A percentile compares a stretch with the other conserved stretches of the same genome.
Evolutionary conservation across 1,140 invertebrate genomes (phyloP).

Genomic region (Anoplophora glabripennis): DNA sequence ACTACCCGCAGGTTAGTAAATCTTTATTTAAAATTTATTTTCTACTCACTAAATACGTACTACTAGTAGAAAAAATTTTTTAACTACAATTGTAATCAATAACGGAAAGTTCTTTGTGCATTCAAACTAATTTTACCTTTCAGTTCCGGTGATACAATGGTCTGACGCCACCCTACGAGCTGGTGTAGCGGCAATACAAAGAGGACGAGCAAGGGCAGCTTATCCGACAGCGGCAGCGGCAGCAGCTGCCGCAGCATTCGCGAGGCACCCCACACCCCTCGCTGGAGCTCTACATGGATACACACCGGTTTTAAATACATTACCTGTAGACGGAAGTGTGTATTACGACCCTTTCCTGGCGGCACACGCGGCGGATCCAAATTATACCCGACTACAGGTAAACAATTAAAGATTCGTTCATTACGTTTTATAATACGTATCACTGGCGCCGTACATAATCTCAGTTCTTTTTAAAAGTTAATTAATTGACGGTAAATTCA

Average conservation of each 20-base stretch:
- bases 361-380: conserved; percentile 79
- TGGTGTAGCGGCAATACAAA: conserved; percentile 67
- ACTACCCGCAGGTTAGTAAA: conserved; percentile 82
- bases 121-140: conserved; percentile 23
- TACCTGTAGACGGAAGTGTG: conserved; percentile 62
- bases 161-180: conserved; percentile 65
- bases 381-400: conserved; percentile 87
- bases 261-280: conserved; percentile 68
- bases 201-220: conserved; percentile 64
- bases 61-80: too few species aligned
- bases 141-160: conserved; percentile 83
- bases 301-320: conserved; percentile 57
- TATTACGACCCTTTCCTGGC: conserved; percentile 96
- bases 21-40: too few species aligned
- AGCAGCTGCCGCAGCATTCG: conserved; percentile 66
- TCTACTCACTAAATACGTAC: too few species aligned
- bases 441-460: too few species aligned
- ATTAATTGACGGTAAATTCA: too few species aligned
- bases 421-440: too few species aligned
- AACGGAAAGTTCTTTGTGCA: too few species aligned
- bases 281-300: conserved; percentile 75
- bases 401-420: conserved; percentile 27
- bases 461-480: too few species aligned
- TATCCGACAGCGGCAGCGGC: conserved; percentile 72
- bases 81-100: too few species aligned